phyloP scores from a whole-genome alignment of 2,113 vertebrate species.

The Procavia capensis region DNA sequence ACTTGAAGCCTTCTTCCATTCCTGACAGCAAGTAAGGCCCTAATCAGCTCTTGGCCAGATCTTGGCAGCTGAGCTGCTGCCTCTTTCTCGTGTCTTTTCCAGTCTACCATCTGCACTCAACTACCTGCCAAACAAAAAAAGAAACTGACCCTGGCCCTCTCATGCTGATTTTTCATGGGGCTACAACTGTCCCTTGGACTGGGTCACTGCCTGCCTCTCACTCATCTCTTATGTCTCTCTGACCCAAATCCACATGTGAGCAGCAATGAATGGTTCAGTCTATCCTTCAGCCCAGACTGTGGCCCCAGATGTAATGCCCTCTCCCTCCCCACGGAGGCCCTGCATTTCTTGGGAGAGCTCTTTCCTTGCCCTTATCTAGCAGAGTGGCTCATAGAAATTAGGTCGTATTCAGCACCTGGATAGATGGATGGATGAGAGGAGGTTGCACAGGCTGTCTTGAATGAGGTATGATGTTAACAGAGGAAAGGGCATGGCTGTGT shows the following conservation, averaged over 20 bases:
- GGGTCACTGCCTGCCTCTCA: not conserved
- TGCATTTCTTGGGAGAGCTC: not conserved
- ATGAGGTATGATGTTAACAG: rapidly evolving
- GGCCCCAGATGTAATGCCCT: not conserved
- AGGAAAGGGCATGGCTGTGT: rapidly evolving
- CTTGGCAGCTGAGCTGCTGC: not conserved
- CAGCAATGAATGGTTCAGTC: rapidly evolving
- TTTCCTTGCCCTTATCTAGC: not conserved
- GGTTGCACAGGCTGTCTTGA: rapidly evolving
- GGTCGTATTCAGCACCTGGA: not conserved
- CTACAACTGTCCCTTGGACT: not conserved
- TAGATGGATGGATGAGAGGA: not conserved
- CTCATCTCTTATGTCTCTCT: not conserved
- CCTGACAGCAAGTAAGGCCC: not conserved
- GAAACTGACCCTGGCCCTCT: not conserved
- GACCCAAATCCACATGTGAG: not conserved
- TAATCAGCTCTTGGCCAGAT: not conserved
- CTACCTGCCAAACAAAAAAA: not conserved
- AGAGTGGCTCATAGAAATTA: no score
- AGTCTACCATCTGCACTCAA: not conserved
- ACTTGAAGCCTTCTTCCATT: not conserved
- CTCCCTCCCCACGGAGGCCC: not conserved
- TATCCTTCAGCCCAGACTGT: not conserved
- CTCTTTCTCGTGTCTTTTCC: not conserved
- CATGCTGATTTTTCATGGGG: not conserved